Base-by-base conservation (phyloP, 2,113 vertebrate species). In the Tiliqua scincoides region DNA sequence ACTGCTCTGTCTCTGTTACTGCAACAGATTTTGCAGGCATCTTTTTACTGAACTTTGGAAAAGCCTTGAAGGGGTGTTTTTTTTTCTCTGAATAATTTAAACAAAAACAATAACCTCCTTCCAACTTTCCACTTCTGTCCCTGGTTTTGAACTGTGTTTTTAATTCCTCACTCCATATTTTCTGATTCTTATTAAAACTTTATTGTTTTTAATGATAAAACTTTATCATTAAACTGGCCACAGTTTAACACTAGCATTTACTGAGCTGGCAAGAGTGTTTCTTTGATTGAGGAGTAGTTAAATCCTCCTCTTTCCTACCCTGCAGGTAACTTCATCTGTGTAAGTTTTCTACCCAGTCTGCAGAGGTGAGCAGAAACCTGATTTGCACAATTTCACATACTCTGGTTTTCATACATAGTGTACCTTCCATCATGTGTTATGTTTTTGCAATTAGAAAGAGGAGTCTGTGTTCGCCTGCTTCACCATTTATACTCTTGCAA, bases 1-100 rank as follows among this genome's bases (percentile, higher is more conserved):
- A 57, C 48, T 68, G 85, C 87, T 80, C 83, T 89, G 73, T 91
- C 91, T 92, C 88, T 88, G 90, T 92, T 91, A 87, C 84, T 25
- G 3, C 79, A 54, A 88, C 74, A 43, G 61, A 52, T 87, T n/a
- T 67, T 74, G 43, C 9, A 87, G 52, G 67, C 59, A 52, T 37
- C 8, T 81, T 94, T 85, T 90, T 48, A 32, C 61, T 88, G 86
- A 93, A 72, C 78, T 43, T 65, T 88, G 37, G 2, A 63, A 80
- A 72, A 78, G 75, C 83, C 86, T 93, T 83, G 73, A 90, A 80
- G 23, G 84, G 91, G 83, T 82, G 86, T 1, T 18, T n/a, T 77
- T 9, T 83, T 48, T 8, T 20, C 2, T 59, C n/a, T 25, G 5
- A 40, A 73, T 79, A 35, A 43, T 18, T 82, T n/a, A 7, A 32